Percentiles rank a stretch among this genome's conserved stretches.
phyloP scores from a whole-genome alignment of 2,113 vertebrate genomes.

The Neotragus pygmaeus region DNA sequence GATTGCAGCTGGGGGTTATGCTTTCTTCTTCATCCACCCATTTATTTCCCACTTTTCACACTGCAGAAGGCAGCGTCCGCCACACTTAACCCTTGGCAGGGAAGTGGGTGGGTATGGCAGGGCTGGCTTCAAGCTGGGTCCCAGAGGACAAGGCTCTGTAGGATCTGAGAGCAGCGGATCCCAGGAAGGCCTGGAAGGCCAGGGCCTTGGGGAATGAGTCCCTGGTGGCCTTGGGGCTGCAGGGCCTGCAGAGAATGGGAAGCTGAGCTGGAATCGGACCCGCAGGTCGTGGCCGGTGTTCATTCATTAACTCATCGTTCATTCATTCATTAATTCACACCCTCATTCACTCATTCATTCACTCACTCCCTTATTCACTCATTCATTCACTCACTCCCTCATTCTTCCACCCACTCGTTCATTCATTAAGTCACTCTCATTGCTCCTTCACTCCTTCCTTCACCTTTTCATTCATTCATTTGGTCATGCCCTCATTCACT shows the following conservation, averaged over 20 bases:
- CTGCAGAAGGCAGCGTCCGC: not conserved
- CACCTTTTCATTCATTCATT: accelerated
- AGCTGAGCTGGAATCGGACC: not conserved
- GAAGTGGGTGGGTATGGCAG: not conserved
- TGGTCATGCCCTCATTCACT: no score
- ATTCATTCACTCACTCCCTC: not conserved
- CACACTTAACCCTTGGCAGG: not conserved
- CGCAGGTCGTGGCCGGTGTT: accelerated
- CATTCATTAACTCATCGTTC: no score
- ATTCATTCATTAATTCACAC: no score
- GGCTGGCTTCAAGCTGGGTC: not conserved
- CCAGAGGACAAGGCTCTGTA: not conserved
- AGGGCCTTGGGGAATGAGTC: not conserved
- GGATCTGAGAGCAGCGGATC: not conserved
- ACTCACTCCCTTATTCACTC: no score
- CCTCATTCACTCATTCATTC: not conserved
- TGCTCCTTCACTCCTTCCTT: not conserved
- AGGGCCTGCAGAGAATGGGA: not conserved
- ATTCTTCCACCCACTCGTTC: not conserved
- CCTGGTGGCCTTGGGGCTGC: accelerated
- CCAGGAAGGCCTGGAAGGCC: not conserved
- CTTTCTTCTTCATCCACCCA: not conserved
- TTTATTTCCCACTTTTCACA: not conserved
- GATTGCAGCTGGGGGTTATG: not conserved
- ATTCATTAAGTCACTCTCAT: no score